Conservation (phyloP, 2,888 invertebrate species). For the Lasioglossum malachurum region DNA sequence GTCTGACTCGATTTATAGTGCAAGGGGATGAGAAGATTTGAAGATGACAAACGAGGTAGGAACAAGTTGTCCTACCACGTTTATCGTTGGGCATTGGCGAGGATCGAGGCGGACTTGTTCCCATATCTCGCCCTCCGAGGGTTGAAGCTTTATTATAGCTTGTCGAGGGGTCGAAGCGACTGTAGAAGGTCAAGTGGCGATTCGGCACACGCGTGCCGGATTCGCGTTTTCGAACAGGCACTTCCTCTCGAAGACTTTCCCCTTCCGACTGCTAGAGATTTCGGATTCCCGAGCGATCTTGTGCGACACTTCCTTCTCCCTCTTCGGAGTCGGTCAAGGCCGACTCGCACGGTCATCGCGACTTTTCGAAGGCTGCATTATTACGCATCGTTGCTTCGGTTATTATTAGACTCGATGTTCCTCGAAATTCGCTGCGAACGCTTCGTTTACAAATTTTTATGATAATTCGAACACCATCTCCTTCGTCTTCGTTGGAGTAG, state of each 20-base stretch:
- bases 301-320: neutral
- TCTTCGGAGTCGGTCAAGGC: slow-evolving; percentile 38
- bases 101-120: neutral
- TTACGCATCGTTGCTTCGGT: neutral
- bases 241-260: neutral
- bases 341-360: neutral
- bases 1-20: too few species aligned
- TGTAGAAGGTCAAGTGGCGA: slow-evolving; percentile 65
- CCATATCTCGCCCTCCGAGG: neutral
- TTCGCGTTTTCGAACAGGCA: neutral
- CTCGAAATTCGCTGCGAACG: neutral
- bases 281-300: slow-evolving; percentile 3
- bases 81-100: neutral
- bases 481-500: neutral
- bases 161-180: neutral
- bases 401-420: neutral
- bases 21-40: too few species aligned
- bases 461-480: neutral
- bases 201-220: slow-evolving; percentile 12
- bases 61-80: too few species aligned
- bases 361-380: neutral
- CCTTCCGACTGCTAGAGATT: slow-evolving; percentile 20
- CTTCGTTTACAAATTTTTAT: too few species aligned
- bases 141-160: neutral
- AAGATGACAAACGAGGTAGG: too few species aligned